Percentiles rank a stretch among this genome's conserved stretches.
phyloP scores from a whole-genome alignment of 2,113 vertebrate species.

The Hipposideros armiger region DNA sequence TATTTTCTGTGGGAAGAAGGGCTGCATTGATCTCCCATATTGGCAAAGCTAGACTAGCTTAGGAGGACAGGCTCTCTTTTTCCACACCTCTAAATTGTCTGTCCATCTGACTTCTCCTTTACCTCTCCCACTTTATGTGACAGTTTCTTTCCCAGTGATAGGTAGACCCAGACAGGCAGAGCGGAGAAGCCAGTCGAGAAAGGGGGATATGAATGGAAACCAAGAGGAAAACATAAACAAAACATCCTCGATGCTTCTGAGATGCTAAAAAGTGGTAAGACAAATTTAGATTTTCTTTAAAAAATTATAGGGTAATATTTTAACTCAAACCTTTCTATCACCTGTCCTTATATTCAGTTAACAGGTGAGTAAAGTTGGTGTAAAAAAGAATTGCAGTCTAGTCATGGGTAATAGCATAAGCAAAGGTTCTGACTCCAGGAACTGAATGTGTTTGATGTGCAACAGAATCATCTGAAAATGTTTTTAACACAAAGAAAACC shows the following conservation, averaged over 20 bases:
- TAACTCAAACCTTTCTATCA: neutral
- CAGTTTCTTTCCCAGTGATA: neutral
- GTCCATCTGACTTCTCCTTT: neutral
- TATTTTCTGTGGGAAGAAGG: neutral
- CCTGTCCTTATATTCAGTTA: neutral
- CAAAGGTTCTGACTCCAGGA: neutral
- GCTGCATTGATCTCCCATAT: neutral
- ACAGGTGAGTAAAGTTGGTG: neutral
- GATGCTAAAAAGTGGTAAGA: neutral
- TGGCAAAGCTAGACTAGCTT: neutral
- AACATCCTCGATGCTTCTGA: neutral
- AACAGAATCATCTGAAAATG: slow-evolving; percentile 14
- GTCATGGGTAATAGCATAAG: neutral
- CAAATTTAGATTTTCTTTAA: neutral
- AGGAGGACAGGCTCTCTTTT: neutral
- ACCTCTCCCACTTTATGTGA: neutral
- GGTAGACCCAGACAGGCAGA: neutral
- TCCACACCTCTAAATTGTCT: neutral
- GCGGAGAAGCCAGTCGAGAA: neutral
- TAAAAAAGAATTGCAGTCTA: slow-evolving; percentile 14
- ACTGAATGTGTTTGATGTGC: neutral
- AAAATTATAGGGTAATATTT: neutral
- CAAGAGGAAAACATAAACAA: slow-evolving; percentile 21
- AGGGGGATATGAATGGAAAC: neutral
- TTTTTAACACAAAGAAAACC: neutral